Conservation (phyloP, 1,140 invertebrate species). For the Pseudomyrmex sp. region DNA sequence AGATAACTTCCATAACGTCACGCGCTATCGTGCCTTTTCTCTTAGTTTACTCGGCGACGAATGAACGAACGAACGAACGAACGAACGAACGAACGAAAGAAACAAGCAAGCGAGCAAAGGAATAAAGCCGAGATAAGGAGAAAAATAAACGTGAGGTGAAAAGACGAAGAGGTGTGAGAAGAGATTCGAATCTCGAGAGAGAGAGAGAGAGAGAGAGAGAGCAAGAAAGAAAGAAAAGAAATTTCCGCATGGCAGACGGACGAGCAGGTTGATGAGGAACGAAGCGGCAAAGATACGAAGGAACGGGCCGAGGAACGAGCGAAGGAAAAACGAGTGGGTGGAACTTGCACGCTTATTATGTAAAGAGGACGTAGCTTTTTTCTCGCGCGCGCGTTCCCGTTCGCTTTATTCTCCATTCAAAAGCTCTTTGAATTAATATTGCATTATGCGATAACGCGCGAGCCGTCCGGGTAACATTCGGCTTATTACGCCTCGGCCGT, state of each 20-base stretch:
- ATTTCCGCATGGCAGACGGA: slow-evolving; percentile 25
- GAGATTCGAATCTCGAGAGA: neutral
- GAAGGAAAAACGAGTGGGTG: neutral
- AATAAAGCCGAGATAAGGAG: slow-evolving; percentile 25
- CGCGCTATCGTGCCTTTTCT: slow-evolving; percentile 55
- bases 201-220: too few species aligned
- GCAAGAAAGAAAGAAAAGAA: slow-evolving; percentile 31
- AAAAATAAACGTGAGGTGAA: slow-evolving; percentile 22
- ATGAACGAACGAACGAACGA: too few species aligned
- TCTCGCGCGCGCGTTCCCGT: slow-evolving; percentile 48
- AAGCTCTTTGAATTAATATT: slow-evolving; percentile 79
- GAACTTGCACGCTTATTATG: slow-evolving; percentile 75
- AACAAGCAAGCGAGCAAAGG: slow-evolving; percentile 27
- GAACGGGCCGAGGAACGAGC: slow-evolving; percentile 25
- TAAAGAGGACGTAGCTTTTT: slow-evolving; percentile 76
- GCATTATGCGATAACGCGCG: slow-evolving; percentile 68
- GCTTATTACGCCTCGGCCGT: slow-evolving; percentile 22
- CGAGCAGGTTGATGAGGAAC: slow-evolving; percentile 39
- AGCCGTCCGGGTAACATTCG: slow-evolving; percentile 27
- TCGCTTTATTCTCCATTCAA: slow-evolving; percentile 77
- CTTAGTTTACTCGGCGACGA: neutral
- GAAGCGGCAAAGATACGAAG: slow-evolving; percentile 43
- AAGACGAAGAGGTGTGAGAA: neutral
- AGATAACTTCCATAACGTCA: slow-evolving; percentile 71
- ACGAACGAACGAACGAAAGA: neutral